These are phyloP conservation scores for Chaetura pelagica DNA, from an alignment of 2,113 vertebrate genomes.

Conservation along the genomic window DNA sequence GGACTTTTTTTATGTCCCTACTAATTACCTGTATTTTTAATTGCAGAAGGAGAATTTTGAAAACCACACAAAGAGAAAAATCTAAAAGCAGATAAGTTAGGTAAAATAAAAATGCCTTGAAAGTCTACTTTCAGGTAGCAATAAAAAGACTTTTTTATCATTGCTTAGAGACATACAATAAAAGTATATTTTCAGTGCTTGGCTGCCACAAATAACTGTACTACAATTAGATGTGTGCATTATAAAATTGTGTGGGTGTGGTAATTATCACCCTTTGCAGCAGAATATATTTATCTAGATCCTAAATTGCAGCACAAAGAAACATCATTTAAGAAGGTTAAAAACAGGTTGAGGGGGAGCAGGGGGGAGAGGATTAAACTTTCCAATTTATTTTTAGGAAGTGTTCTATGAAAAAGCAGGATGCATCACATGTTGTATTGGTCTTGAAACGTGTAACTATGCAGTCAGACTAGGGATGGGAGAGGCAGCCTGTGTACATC, in stretches of 20 bases:
- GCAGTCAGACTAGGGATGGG: not conserved
- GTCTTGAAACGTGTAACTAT: not conserved
- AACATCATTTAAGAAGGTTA: constrained; percentile 22
- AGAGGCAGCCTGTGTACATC: not conserved
- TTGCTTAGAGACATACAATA: constrained; percentile 43
- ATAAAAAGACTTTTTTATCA: not conserved
- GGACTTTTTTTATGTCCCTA: not conserved
- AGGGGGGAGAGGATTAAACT: not conserved
- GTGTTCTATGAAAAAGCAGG: not conserved
- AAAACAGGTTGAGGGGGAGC: not conserved
- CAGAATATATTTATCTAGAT: constrained; percentile 71
- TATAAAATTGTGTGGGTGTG: constrained; percentile 60
- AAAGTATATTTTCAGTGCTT: constrained; percentile 64
- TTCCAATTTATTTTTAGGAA: constrained; percentile 27
- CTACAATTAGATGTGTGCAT: constrained; percentile 70
- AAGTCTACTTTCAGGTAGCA: constrained; percentile 48
- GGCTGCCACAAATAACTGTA: constrained; percentile 64
- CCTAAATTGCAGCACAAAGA: constrained; percentile 68
- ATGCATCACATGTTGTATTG: not conserved
- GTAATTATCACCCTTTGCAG: constrained; percentile 73
- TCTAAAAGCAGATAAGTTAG: constrained; percentile 23
- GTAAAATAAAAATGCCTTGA: constrained; percentile 16
- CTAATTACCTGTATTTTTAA: constrained; percentile 43
- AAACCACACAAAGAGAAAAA: constrained; percentile 5
- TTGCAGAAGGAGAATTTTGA: not conserved